phyloP scores from a whole-genome alignment of 2,113 vertebrate genomes.

The Cariama cristata region DNA sequence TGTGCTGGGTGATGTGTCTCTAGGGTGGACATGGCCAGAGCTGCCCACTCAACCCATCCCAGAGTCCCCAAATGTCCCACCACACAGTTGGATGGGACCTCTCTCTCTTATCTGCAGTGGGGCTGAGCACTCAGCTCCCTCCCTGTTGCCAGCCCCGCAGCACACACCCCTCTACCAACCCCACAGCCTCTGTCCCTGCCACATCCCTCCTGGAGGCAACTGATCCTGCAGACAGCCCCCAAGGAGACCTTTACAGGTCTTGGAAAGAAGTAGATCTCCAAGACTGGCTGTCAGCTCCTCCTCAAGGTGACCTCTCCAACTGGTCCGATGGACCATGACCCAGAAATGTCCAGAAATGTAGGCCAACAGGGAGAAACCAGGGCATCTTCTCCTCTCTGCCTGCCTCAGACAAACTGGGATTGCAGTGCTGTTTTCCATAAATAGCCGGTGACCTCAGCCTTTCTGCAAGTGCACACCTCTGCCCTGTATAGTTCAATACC shows the following conservation, averaged over 20 bases:
- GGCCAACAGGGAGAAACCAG: not conserved
- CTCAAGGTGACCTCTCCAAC: not conserved
- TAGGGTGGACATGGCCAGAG: fast-evolving
- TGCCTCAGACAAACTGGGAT: not conserved
- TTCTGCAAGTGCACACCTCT: not conserved
- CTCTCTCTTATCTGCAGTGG: not conserved
- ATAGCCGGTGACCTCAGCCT: not conserved
- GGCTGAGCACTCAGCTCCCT: fast-evolving
- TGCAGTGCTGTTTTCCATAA: fast-evolving
- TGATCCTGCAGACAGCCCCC: not conserved
- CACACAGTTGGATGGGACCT: not conserved
- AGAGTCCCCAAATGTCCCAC: not conserved
- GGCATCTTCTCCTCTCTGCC: not conserved
- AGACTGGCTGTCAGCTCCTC: not conserved
- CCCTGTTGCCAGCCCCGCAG: not conserved
- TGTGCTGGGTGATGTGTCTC: not conserved
- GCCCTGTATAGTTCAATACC: not conserved
- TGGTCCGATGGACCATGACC: not conserved
- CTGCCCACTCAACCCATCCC: fast-evolving
- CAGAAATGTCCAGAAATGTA: not conserved
- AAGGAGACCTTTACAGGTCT: too few relatives aligned
- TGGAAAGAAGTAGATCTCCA: not conserved
- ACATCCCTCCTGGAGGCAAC: not conserved
- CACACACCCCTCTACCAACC: not conserved
- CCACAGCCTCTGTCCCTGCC: not conserved